Conservation (phyloP, 2,888 invertebrate genomes). For the Toxonevra muliebris region DNA sequence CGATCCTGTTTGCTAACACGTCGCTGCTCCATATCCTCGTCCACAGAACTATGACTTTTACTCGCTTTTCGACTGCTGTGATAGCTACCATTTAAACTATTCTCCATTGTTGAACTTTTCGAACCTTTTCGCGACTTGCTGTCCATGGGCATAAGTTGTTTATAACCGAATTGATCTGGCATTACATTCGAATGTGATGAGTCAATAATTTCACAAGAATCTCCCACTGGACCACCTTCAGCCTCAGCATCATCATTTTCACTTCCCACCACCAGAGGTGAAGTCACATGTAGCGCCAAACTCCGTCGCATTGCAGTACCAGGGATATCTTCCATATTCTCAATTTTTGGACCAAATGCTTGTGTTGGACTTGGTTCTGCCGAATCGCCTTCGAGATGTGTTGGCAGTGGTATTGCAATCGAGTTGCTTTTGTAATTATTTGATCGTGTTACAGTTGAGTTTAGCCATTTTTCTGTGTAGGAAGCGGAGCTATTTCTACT, state of each 20-base stretch:
- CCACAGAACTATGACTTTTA: slow-evolving; percentile 52
- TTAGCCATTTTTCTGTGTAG: slow-evolving; percentile 56
- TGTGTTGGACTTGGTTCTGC: slow-evolving; percentile 63
- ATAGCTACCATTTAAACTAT: slow-evolving; percentile 53
- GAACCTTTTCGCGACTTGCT: slow-evolving; percentile 42
- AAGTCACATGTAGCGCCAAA: slow-evolving; percentile 53
- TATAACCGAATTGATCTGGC: slow-evolving; percentile 55
- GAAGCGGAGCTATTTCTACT: slow-evolving; percentile 27
- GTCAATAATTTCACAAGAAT: slow-evolving; percentile 44
- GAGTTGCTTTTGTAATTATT: slow-evolving; percentile 42
- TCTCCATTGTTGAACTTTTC: slow-evolving; percentile 50
- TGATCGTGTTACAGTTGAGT: slow-evolving; percentile 44
- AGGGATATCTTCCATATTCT: slow-evolving; percentile 61
- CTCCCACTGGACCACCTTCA: slow-evolving; percentile 25
- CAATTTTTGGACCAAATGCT: slow-evolving; percentile 68
- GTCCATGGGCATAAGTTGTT: slow-evolving; percentile 48
- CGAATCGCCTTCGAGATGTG: slow-evolving; percentile 58
- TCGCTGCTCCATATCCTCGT: slow-evolving; percentile 49
- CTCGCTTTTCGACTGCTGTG: slow-evolving; percentile 58
- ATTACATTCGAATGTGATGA: slow-evolving; percentile 52
- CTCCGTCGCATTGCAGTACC: slow-evolving; percentile 63
- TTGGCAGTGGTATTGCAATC: slow-evolving; percentile 52
- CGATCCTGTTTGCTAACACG: slow-evolving; percentile 63
- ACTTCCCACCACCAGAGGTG: slow-evolving; percentile 37
- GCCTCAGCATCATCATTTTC: slow-evolving; percentile 26